phyloP scores from a whole-genome alignment of 1,140 invertebrate genomes.

The Phortica variegata region DNA sequence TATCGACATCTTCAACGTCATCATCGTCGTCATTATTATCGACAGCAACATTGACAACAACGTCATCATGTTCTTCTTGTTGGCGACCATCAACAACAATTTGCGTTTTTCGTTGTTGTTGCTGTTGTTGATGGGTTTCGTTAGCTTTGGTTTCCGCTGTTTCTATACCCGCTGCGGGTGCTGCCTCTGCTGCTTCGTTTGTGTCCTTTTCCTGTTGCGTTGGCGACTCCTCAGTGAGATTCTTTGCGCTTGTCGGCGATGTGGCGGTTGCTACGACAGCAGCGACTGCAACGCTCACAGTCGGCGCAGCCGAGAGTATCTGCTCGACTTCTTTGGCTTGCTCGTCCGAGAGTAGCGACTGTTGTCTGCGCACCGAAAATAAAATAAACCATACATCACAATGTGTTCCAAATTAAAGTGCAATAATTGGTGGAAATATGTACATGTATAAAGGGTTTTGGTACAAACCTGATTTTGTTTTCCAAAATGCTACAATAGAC shows the following conservation, averaged over 20 bases:
- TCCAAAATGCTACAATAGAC: constrained; percentile 69
- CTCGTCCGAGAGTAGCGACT: constrained; percentile 78
- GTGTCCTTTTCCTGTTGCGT: constrained; percentile 2
- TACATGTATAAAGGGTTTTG: background rate
- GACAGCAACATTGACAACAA: constrained; percentile 8
- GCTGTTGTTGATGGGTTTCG: constrained; percentile 15
- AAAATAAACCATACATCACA: too few species aligned
- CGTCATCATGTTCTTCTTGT: constrained; percentile 14
- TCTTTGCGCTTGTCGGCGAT: constrained; percentile 50
- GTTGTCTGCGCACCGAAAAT: constrained; percentile 64
- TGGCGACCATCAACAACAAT: constrained; percentile 28
- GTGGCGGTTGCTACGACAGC: constrained; percentile 50
- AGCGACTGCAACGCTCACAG: constrained; percentile 44
- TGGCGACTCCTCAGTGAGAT: constrained; percentile 43
- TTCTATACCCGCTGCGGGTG: constrained; percentile 2
- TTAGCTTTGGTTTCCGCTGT: constrained; percentile 14
- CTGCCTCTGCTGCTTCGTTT: constrained; percentile 2
- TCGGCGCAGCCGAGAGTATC: constrained; percentile 65
- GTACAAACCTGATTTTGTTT: constrained; percentile 75
- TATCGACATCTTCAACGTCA: constrained; percentile 44
- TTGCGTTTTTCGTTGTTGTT: constrained; percentile 31
- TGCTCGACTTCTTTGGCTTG: constrained; percentile 82
- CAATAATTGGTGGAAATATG: background rate
- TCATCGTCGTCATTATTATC: constrained; percentile 29
- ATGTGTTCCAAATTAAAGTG: background rate